Percentiles rank a stretch among this genome's conserved stretches.
These are phyloP conservation scores for Horisme vitalbata DNA, from an alignment of 2,888 invertebrate genomes.

Conservation along the genomic window DNA sequence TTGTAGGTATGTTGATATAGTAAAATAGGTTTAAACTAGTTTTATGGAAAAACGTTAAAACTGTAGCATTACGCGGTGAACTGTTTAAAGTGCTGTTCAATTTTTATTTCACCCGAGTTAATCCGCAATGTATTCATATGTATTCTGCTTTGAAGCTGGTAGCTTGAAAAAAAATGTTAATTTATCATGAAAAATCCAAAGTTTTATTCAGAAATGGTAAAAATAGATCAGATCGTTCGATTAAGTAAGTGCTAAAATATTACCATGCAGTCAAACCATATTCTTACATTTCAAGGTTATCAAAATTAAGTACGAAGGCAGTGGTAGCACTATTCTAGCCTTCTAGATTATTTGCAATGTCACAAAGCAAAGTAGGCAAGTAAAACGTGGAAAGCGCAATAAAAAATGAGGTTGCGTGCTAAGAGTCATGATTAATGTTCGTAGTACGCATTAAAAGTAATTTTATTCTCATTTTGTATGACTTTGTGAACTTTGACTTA, in stretches of 20 bases:
- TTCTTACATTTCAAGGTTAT: neutral
- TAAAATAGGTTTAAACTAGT: too few species aligned
- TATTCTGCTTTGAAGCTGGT: neutral
- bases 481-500: constrained; percentile 40
- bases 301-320: neutral
- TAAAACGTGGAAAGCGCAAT: constrained; percentile 29
- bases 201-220: too few species aligned
- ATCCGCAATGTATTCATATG: neutral
- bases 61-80: too few species aligned
- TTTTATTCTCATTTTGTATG: constrained; percentile 51
- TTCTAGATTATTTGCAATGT: constrained; percentile 20
- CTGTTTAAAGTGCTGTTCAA: neutral
- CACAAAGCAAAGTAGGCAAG: constrained; percentile 25
- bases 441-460: constrained; percentile 54
- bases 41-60: too few species aligned
- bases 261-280: too few species aligned
- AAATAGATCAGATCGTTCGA: too few species aligned
- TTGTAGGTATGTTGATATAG: too few species aligned
- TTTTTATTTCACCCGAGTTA: constrained; percentile 1
- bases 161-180: neutral
- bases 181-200: too few species aligned
- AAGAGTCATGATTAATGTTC: constrained; percentile 45
- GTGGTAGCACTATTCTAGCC: constrained; percentile 1
- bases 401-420: constrained; percentile 35
- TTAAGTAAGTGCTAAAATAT: too few species aligned